Base-by-base conservation (phyloP, 2,888 invertebrate genomes). In the Chirona hameri region DNA sequence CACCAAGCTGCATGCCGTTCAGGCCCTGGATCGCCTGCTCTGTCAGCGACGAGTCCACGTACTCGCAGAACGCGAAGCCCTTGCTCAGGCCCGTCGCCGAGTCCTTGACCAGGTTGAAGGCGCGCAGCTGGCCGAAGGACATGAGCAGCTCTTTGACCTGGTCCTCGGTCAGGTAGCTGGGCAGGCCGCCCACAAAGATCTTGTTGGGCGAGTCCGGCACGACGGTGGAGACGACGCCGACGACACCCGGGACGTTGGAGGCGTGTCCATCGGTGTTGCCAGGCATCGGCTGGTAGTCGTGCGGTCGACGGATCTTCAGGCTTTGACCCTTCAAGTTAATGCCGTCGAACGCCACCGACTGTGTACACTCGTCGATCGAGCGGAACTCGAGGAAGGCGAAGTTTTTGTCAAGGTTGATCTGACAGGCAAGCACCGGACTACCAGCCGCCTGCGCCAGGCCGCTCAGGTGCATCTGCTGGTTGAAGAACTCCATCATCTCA, bases 21-120 rank as follows among this genome's bases (percentile, higher is more conserved):
- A 99, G 90, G 84, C 99, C 99, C 86, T 97, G 97, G 88, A 99
- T 99, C 27, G 99, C 98, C 96, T 97, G 98, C 89, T 99, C 99
- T 21, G 99, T 99, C 91, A 99, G 96, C 81, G 94, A 93, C 84
- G 96, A 94, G 88, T 99, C 99, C 86, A 97, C 94, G 90, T 99
- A 99, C 91, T 99, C 99, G 88, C 98, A 98, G 91, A 99, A 99
- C n/a, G 99, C 99, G 89, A 98, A 99, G 57, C 99, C 99, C 90
- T 99, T 99, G 88, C 98, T 98, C 82, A 98, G 91, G 60, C 98
- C 98, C 83, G 98, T 98, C 14, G 98, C 96, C n/a, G 97, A 96
- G 89, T 99, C 99, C 90, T 98, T 98, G 85, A 99, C 99, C 89
- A 99, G 91, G 91, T 99, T 99, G 92, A 99, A 99, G 82, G 99